Evolutionary conservation across 1,140 invertebrate genomes (phyloP).

Genomic region (Drosophila persimilis): DNA sequence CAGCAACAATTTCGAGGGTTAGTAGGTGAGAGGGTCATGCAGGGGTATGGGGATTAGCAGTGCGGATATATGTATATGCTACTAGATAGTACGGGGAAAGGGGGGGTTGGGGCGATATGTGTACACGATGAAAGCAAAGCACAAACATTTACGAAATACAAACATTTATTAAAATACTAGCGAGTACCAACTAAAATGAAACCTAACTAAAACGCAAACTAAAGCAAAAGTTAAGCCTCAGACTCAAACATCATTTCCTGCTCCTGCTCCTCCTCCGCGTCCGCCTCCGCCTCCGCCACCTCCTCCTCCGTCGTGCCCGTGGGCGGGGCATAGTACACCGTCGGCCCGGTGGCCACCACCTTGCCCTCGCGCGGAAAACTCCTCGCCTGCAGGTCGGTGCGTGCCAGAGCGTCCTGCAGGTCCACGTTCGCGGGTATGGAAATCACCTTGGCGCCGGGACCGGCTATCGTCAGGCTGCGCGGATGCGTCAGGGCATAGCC

Average conservation of each 20-base stretch:
- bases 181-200: slow-evolving; percentile 33
- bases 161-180: slow-evolving; percentile 65
- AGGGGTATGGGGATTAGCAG: slow-evolving; percentile 17
- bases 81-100: slow-evolving; percentile 3
- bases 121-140: slow-evolving; percentile 59
- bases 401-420: slow-evolving; percentile 81
- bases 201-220: slow-evolving; percentile 7
- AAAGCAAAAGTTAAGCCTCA: slow-evolving; percentile 37
- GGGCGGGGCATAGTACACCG: slow-evolving; percentile 86
- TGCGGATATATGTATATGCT: slow-evolving; percentile 1
- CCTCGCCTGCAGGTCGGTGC: slow-evolving; percentile 60
- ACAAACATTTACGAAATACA: slow-evolving; percentile 59
- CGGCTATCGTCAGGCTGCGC: slow-evolving; percentile 87
- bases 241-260: slow-evolving; percentile 38
- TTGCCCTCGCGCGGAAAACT: slow-evolving; percentile 84
- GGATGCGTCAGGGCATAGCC: slow-evolving; percentile 88
- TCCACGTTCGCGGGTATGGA: slow-evolving; percentile 85
- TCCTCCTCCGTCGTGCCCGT: slow-evolving; percentile 40
- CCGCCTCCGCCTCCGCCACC: slow-evolving; percentile 19
- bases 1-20: slow-evolving; percentile 43
- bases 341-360: slow-evolving; percentile 87
- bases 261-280: slow-evolving; percentile 7
- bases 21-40: slow-evolving; percentile 24
- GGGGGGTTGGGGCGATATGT: neutral
- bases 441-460: slow-evolving; percentile 87